phyloP scores from a whole-genome alignment of 2,113 vertebrate species.

The Perognathus longimembris region DNA sequence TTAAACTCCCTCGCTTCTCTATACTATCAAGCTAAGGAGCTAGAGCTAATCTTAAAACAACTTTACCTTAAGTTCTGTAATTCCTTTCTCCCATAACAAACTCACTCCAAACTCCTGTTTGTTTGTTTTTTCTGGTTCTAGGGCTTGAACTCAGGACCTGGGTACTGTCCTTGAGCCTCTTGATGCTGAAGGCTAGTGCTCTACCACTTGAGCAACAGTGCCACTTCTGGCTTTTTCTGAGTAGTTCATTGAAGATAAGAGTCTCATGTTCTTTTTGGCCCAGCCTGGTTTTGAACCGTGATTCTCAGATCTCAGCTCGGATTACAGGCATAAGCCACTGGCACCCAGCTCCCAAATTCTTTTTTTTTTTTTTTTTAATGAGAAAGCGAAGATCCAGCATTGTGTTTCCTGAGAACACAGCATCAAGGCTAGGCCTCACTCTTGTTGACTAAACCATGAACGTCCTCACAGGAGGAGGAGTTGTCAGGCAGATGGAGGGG shows the following conservation, averaged over 20 bases:
- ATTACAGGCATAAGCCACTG: too few species aligned
- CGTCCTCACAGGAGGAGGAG: not conserved
- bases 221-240: too few species aligned
- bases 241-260: too few species aligned
- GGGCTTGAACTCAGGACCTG: too few species aligned
- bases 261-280: too few species aligned
- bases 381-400: not conserved
- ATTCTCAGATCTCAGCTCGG: too few species aligned
- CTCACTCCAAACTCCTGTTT: not conserved
- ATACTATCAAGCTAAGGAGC: not conserved
- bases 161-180: too few species aligned
- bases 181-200: too few species aligned
- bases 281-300: too few species aligned
- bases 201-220: too few species aligned
- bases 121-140: not conserved
- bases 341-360: not conserved
- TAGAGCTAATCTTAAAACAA: not conserved
- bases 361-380: not conserved
- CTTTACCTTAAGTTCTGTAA: not conserved
- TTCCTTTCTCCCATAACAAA: not conserved
- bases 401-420: not conserved
- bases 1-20: not conserved
- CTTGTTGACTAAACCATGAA: not conserved
- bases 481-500: not conserved
- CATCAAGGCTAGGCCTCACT: not conserved